These are phyloP conservation scores for Hybognathus amarus DNA, from an alignment of 2,797 vertebrate species.

Conservation along the genomic window DNA sequence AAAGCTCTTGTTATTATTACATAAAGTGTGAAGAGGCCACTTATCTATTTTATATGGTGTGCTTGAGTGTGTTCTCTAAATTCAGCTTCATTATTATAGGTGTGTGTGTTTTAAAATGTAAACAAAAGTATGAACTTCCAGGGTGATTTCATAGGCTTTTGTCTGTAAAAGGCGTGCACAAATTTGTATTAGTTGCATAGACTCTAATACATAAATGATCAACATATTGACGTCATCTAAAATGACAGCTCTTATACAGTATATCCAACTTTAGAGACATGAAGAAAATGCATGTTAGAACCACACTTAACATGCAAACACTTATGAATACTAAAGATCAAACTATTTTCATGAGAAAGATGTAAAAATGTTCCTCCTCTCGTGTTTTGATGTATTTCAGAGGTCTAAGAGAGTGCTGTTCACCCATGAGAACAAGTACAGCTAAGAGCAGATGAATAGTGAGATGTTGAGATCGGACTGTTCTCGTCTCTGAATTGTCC, in stretches of 20 bases:
- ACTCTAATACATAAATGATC: not conserved
- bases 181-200: not conserved
- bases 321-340: not conserved
- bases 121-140: not conserved
- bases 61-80: too few species aligned
- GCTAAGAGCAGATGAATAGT: not conserved
- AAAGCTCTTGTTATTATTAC: too few species aligned
- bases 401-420: not conserved
- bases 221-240: not conserved
- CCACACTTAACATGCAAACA: not conserved
- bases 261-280: not conserved
- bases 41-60: too few species aligned
- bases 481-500: slow-evolving; percentile 6
- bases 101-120: too few species aligned
- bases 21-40: too few species aligned
- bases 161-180: not conserved
- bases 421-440: not conserved
- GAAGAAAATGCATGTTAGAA: not conserved
- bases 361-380: not conserved
- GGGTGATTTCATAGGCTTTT: not conserved
- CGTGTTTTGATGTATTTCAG: not conserved
- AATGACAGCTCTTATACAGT: not conserved
- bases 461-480: not conserved
- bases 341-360: not conserved
- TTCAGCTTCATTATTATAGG: too few species aligned